These are phyloP conservation scores for Caiman crocodilus DNA, from an alignment of 2,797 vertebrate genomes.

Conservation along the genomic window DNA sequence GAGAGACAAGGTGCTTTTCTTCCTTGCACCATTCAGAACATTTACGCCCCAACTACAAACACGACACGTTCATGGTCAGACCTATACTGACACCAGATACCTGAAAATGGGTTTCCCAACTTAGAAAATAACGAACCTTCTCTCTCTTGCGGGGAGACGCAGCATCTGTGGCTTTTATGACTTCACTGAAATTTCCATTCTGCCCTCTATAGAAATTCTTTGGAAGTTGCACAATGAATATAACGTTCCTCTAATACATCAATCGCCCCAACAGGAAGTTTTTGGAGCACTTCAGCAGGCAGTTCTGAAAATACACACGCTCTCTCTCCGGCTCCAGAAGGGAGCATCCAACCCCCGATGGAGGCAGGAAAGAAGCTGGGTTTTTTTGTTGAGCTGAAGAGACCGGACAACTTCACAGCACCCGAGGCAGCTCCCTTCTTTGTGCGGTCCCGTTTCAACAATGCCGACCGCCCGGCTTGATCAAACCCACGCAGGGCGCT, in stretches of 20 bases:
- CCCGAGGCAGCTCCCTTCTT: neutral
- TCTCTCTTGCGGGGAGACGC: neutral
- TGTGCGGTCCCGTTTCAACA: neutral
- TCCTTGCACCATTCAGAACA: conserved; percentile 41
- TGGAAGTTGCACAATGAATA: conserved; percentile 36
- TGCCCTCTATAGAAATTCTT: neutral
- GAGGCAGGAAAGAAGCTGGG: neutral
- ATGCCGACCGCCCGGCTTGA: neutral
- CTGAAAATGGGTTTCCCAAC: neutral
- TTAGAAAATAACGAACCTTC: neutral
- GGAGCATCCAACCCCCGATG: neutral
- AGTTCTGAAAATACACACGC: neutral
- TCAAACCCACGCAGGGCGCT: neutral
- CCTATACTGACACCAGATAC: neutral
- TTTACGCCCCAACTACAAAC: conserved; percentile 28
- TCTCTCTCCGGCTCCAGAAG: neutral
- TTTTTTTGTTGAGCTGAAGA: neutral
- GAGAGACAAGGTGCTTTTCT: conserved; percentile 64
- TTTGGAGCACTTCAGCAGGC: neutral
- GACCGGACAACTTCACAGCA: neutral
- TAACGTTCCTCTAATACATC: neutral
- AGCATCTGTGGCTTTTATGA: neutral
- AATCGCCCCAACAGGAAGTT: neutral
- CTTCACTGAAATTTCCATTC: neutral
- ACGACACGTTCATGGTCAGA: neutral